Percentiles rank a stretch among this genome's conserved stretches.
Evolutionary conservation across 2,113 vertebrate species (phyloP).

Genomic region (Kobus ellipsiprymnus): DNA sequence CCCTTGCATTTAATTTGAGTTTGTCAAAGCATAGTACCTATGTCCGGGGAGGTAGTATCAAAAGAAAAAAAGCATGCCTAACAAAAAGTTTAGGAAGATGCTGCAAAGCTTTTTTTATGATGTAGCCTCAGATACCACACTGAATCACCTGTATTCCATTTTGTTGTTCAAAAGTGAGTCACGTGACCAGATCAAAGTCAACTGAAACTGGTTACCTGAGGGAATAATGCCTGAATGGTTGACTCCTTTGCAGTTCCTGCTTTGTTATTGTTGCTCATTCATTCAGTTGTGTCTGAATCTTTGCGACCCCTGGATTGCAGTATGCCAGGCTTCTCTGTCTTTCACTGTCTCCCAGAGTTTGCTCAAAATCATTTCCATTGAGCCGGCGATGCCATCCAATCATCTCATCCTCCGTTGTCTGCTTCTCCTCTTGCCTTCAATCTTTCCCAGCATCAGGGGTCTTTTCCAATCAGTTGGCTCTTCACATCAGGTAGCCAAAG

Average conservation of each 20-base stretch:
- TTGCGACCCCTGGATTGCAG: not conserved
- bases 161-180: not conserved
- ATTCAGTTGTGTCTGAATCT: not conserved
- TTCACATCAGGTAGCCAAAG: not conserved
- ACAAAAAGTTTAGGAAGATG: not conserved
- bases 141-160: not conserved
- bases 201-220: not conserved
- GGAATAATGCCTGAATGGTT: not conserved
- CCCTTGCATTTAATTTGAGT: not conserved
- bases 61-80: not conserved
- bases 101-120: not conserved
- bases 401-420: not conserved
- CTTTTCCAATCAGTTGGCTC: not conserved
- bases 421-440: not conserved
- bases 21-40: not conserved
- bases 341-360: not conserved
- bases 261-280: not conserved
- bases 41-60: not conserved
- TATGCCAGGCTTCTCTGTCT: not conserved
- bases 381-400: not conserved
- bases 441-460: not conserved
- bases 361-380: not conserved
- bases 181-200: not conserved
- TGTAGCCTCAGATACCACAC: not conserved
- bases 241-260: not conserved